phyloP scores from a whole-genome alignment of 2,797 vertebrate genomes.

The Cyclopterus lumpus region DNA sequence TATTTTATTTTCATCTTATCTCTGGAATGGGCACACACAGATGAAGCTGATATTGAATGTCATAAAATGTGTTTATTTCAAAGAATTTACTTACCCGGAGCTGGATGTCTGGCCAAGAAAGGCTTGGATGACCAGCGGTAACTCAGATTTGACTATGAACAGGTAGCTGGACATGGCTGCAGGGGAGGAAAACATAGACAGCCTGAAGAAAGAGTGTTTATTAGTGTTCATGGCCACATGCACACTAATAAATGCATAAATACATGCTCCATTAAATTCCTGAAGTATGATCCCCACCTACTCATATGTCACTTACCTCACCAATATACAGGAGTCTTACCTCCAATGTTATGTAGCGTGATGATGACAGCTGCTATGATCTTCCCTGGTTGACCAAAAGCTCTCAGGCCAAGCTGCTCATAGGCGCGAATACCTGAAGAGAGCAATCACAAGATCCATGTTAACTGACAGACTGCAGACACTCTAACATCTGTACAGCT shows the following conservation, averaged over 20 bases:
- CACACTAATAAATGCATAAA: no score
- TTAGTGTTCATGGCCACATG: neutral
- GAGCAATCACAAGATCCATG: neutral
- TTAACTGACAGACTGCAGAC: neutral
- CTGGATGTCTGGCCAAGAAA: slow-evolving; percentile 80
- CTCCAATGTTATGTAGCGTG: slow-evolving; percentile 90
- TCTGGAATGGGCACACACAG: neutral
- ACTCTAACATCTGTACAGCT: neutral
- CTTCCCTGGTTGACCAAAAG: slow-evolving; percentile 87
- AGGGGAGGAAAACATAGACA: slow-evolving; percentile 30
- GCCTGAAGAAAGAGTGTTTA: neutral
- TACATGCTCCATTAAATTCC: neutral
- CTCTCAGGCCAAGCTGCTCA: slow-evolving; percentile 88
- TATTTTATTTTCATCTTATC: neutral
- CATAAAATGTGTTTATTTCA: slow-evolving; percentile 11
- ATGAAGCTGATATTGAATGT: neutral
- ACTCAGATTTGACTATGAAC: slow-evolving; percentile 91
- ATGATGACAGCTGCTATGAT: slow-evolving; percentile 85
- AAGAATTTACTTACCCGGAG: slow-evolving; percentile 78
- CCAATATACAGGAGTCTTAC: slow-evolving; percentile 67
- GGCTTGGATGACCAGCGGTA: slow-evolving; percentile 88
- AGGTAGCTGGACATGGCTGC: slow-evolving; percentile 92
- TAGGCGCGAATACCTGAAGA: slow-evolving; percentile 88
- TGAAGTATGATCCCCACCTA: neutral
- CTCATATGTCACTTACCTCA: neutral